These are phyloP conservation scores for Illadopsis cleaveri DNA, from an alignment of 2,113 vertebrate species.

Conservation along the genomic window DNA sequence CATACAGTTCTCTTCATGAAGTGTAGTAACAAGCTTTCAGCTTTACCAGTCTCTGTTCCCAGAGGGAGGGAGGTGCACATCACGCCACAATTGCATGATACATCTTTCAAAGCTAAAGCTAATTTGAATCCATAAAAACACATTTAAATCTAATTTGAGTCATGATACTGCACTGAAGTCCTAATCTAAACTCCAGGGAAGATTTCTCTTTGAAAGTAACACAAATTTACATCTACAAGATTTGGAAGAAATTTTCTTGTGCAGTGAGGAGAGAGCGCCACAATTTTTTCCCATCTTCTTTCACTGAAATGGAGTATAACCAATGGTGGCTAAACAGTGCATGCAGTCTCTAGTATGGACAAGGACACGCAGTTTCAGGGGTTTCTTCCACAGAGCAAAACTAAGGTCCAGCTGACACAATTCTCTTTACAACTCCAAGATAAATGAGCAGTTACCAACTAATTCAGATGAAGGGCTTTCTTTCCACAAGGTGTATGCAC, in stretches of 20 bases:
- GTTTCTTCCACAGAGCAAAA: not conserved
- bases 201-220: slow-evolving; percentile 32
- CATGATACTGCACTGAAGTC: not conserved
- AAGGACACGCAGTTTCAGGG: not conserved
- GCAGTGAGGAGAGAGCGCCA: not conserved
- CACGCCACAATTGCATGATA: not conserved
- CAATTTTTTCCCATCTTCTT: slow-evolving; percentile 6
- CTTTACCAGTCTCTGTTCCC: not conserved
- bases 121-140: not conserved
- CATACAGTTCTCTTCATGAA: not conserved
- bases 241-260: slow-evolving; percentile 19
- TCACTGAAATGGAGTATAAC: slow-evolving; percentile 2
- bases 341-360: not conserved
- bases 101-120: not conserved
- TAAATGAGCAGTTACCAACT: not conserved
- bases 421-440: not conserved
- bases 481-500: rapidly evolving
- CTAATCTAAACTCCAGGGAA: slow-evolving; percentile 10
- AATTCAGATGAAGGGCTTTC: not conserved
- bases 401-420: not conserved
- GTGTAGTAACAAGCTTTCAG: not conserved
- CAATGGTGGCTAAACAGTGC: not conserved
- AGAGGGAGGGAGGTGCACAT: not conserved
- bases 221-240: not conserved
- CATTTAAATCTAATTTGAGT: slow-evolving; percentile 4